Base-by-base conservation (phyloP, 2,888 invertebrate genomes). In the Drosophila infuscata region DNA sequence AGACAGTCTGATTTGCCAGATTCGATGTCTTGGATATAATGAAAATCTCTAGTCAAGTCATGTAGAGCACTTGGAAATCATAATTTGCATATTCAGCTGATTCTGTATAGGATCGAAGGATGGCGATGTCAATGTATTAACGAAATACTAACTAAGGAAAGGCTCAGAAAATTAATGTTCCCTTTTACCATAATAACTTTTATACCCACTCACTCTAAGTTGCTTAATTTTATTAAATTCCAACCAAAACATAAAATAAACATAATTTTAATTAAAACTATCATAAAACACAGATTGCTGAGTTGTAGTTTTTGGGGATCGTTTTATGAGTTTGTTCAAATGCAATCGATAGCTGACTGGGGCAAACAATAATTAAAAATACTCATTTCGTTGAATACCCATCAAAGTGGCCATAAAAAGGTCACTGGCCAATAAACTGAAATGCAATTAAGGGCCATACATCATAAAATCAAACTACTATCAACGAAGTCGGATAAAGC, bases 21-120 rank as follows among this genome's bases (percentile, higher is more conserved):
- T 76, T 79, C 52, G 65, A 64, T 71, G 67, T 60, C 71, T 64
- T 32, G 52, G 70, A 65, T 81, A 70, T 70, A 84, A 87, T 83
- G 52, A 54, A 71, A 73, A 73, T 79, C 62, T 58, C 58, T 56
- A 76, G 74, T 74, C 78, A 72, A 74, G 79, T 70, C 83, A 76
- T 81, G 71, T 69, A 54, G 57, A 74, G 57, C 70, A 74, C 68
- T 76, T 67, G 53, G n/a, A 60, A 69, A 82, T 74, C 64, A 82
- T 70, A 70, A 82, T 88, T 75, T 71, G 62, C 76, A 83, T 83
- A 58, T 62, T 46, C 46, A 57, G 58, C 54, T 35, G 41, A 56
- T 58, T 48, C 43, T 52, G 54, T 32, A 12, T 53, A 20, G 54
- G 36, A 33, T 35, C 6, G 20, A 12, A 33, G 51, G 32, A 30